Evolutionary conservation across 2,888 invertebrate genomes (phyloP).

Genomic region (Drosophila maculinotata): DNA sequence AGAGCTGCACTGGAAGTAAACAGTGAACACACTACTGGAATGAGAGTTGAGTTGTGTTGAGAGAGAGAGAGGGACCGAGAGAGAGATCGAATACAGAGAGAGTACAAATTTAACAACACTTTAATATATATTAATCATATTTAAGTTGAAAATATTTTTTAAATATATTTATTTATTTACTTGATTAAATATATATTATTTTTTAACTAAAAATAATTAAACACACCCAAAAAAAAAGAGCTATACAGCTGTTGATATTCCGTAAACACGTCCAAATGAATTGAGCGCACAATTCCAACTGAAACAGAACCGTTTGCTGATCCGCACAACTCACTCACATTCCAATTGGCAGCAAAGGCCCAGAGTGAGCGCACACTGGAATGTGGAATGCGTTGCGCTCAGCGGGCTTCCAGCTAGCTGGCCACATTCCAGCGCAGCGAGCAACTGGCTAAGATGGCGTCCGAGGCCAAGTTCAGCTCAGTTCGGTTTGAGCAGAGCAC

Average conservation of each 20-base stretch:
- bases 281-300: slow-evolving; percentile 73
- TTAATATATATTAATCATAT: too few relatives aligned
- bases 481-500: slow-evolving; percentile 81
- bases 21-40: too few relatives aligned
- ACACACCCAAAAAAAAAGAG: slow-evolving; percentile 8
- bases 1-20: slow-evolving; percentile 35
- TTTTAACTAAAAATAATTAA: neutral
- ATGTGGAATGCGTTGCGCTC: slow-evolving; percentile 34
- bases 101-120: too few relatives aligned
- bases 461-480: slow-evolving; percentile 82
- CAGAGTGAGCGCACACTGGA: slow-evolving; percentile 9
- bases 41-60: slow-evolving; percentile 1
- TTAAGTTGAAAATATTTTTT: too few relatives aligned
- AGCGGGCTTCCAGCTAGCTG: slow-evolving; percentile 37
- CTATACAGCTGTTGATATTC: slow-evolving; percentile 6
- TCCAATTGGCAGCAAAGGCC: slow-evolving; percentile 57
- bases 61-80: slow-evolving; percentile 3
- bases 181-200: neutral
- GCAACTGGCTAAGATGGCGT: slow-evolving; percentile 84
- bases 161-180: neutral
- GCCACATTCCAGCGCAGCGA: slow-evolving; percentile 47
- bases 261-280: slow-evolving; percentile 73
- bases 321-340: slow-evolving; percentile 17
- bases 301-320: slow-evolving; percentile 52
- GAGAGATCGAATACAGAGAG: neutral